Conservation (phyloP, 2,113 vertebrate genomes). For the Phalacrocorax brasilianus region DNA sequence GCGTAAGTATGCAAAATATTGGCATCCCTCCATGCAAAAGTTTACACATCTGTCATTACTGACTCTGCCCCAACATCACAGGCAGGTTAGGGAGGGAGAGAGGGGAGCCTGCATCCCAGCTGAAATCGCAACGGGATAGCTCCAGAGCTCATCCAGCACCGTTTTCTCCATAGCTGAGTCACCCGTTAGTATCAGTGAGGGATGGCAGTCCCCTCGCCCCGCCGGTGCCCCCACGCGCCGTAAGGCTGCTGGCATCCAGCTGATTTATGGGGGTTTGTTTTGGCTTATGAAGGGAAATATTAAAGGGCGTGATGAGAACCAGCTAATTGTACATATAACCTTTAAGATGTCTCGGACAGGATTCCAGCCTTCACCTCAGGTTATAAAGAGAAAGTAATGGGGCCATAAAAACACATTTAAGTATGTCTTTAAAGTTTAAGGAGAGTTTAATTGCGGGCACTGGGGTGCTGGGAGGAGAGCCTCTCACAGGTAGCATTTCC, state of each 20-base stretch:
- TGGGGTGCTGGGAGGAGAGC: constrained; percentile 3
- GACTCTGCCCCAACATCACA: constrained; percentile 31
- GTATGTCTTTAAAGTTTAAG: constrained; percentile 72
- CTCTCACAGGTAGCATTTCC: background rate
- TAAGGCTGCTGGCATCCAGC: background rate
- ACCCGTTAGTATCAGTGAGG: rapidly evolving
- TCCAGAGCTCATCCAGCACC: background rate
- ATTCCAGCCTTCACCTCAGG: constrained; percentile 66
- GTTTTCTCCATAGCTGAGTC: rapidly evolving
- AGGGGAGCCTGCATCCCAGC: background rate
- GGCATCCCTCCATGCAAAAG: constrained; percentile 59
- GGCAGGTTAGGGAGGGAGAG: background rate
- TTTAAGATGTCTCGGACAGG: constrained; percentile 63
- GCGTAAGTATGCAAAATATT: constrained; percentile 67
- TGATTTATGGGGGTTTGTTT: background rate
- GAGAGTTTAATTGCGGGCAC: constrained; percentile 58
- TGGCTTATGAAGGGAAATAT: constrained; percentile 28
- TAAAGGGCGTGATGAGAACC: constrained; percentile 36
- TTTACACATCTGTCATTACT: constrained; percentile 66
- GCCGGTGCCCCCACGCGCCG: rapidly evolving
- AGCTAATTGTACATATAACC: constrained; percentile 67
- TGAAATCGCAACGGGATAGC: rapidly evolving
- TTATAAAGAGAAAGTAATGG: constrained; percentile 73
- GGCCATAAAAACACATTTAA: constrained; percentile 69
- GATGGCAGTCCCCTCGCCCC: background rate